These are phyloP conservation scores for Meteorus cinctellus DNA, from an alignment of 2,888 invertebrate genomes.

Conservation along the genomic window DNA sequence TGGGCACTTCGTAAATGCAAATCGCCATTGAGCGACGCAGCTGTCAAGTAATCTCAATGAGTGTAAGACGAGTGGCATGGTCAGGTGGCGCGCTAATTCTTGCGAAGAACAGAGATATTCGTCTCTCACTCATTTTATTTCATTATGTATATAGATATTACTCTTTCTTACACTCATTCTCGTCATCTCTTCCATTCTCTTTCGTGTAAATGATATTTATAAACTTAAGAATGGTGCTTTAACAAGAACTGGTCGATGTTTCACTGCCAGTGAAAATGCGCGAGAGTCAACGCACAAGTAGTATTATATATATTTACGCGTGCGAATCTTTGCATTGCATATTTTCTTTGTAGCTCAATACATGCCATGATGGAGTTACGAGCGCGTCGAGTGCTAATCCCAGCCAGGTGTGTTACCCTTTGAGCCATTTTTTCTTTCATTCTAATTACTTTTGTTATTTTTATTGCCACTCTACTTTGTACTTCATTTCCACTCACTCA, in stretches of 20 bases:
- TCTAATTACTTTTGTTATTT: background rate
- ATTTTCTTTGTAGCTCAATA: background rate
- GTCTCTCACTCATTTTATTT: background rate
- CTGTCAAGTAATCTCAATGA: conserved; percentile 65
- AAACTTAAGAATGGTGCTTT: conserved; percentile 65
- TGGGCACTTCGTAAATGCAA: conserved; percentile 21
- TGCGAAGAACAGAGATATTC: background rate
- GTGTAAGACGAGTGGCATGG: conserved; percentile 63
- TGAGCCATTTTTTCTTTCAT: background rate
- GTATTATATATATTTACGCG: background rate
- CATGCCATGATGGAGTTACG: conserved; percentile 48
- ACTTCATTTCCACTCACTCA: background rate
- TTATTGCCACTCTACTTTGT: background rate
- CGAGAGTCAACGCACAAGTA: background rate
- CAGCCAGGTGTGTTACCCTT: conserved; percentile 45
- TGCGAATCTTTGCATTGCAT: background rate
- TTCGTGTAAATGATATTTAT: conserved; percentile 58
- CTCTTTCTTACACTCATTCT: background rate
- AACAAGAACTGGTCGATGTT: conserved; percentile 57
- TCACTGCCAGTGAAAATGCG: conserved; percentile 37
- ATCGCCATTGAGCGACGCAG: conserved; percentile 44
- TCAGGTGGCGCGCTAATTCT: conserved; percentile 59
- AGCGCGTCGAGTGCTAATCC: conserved; percentile 52
- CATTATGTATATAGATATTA: background rate
- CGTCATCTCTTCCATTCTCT: conserved; percentile 6